Evolutionary conservation across 1,140 invertebrate species (phyloP).

Genomic region (Vanessa atalanta): DNA sequence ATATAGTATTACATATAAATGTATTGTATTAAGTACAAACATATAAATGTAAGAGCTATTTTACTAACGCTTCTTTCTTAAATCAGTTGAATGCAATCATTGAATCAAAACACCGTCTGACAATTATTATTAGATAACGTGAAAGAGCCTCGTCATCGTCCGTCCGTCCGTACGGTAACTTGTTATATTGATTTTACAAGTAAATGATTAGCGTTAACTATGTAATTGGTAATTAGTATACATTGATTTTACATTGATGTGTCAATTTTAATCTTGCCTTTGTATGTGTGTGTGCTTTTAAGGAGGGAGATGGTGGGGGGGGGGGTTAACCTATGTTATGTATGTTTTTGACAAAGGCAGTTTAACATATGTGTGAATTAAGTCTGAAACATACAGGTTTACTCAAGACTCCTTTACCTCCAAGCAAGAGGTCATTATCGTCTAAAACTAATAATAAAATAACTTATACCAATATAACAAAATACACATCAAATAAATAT

Average conservation of each 20-base stretch:
- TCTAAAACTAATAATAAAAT: too few relatives aligned
- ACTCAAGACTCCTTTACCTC: too few relatives aligned
- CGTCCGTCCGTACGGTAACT: conserved; percentile 45
- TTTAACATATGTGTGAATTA: too few relatives aligned
- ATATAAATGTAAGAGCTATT: neutral
- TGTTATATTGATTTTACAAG: conserved; percentile 39
- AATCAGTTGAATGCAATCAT: conserved; percentile 55
- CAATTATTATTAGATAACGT: conserved; percentile 64
- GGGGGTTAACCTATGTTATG: too few relatives aligned
- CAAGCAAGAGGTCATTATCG: too few relatives aligned
- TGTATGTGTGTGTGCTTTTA: neutral
- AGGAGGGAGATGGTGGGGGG: too few relatives aligned
- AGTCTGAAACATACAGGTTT: too few relatives aligned
- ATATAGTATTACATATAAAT: too few relatives aligned
- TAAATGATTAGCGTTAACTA: conserved; percentile 35
- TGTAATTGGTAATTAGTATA: conserved; percentile 28
- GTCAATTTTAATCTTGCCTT: neutral
- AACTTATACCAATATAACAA: too few relatives aligned
- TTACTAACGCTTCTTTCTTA: conserved; percentile 52
- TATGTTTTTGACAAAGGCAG: too few relatives aligned
- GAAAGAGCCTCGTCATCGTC: conserved; percentile 56
- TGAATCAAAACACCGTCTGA: conserved; percentile 67
- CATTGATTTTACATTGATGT: conserved; percentile 30
- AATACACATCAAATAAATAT: too few relatives aligned
- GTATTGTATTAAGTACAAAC: too few relatives aligned